These are phyloP conservation scores for Coelopa frigida DNA, from an alignment of 1,140 invertebrate genomes.

Conservation along the genomic window DNA sequence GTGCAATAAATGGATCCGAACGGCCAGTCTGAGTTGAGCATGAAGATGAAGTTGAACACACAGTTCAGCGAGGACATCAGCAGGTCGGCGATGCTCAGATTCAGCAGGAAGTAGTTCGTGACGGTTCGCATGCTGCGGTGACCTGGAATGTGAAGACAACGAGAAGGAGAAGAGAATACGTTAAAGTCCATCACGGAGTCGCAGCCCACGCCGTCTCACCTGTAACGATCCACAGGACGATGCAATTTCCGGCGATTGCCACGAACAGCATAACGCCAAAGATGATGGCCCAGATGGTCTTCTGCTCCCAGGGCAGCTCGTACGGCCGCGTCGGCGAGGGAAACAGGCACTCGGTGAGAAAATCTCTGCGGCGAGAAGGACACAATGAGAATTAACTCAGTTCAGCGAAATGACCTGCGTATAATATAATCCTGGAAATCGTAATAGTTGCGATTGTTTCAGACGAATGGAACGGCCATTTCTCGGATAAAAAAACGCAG, in stretches of 20 bases:
- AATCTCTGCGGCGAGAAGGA: constrained; percentile 30
- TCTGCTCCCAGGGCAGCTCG: constrained; percentile 43
- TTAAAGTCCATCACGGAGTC: background rate
- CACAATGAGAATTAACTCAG: too few relatives aligned
- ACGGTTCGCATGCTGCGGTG: constrained; percentile 89
- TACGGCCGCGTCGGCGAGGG: constrained; percentile 42
- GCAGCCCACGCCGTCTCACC: constrained; percentile 51
- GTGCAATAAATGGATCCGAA: constrained; percentile 80
- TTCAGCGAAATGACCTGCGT: too few relatives aligned
- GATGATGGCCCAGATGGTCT: constrained; percentile 61
- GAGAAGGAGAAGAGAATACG: background rate
- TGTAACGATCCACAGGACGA: constrained; percentile 85
- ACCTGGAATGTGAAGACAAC: constrained; percentile 39
- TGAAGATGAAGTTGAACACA: constrained; percentile 88
- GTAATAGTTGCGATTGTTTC: too few relatives aligned
- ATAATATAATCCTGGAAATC: too few relatives aligned
- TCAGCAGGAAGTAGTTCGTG: constrained; percentile 94
- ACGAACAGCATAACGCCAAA: constrained; percentile 69
- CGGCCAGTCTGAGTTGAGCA: constrained; percentile 75
- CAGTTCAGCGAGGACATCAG: constrained; percentile 89
- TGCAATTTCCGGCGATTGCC: constrained; percentile 72
- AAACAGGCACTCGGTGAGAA: constrained; percentile 42
- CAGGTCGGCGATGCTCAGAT: constrained; percentile 84
- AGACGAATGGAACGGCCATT: too few relatives aligned
- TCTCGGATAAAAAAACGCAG: too few relatives aligned